Evolutionary conservation across 2,113 vertebrate genomes (phyloP).

Genomic region (Manacus vitellinus): DNA sequence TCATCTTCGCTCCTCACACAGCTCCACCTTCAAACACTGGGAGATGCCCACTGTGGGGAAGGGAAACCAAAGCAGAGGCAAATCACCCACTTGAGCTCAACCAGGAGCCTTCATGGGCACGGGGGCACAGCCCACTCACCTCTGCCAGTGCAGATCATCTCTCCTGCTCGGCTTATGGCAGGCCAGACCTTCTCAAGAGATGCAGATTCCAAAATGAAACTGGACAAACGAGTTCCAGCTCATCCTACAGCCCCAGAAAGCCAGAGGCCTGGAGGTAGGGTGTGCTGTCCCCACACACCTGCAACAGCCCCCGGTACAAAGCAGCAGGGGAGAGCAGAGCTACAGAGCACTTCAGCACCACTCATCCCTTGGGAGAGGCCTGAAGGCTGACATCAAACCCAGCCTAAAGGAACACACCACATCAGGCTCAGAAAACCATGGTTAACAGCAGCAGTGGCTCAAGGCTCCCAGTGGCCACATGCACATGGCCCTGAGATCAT

Average conservation of each 20-base stretch:
- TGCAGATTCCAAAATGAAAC: neutral
- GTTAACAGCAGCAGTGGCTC: neutral
- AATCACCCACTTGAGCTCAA: neutral
- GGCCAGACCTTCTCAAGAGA: neutral
- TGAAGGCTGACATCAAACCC: neutral
- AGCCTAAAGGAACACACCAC: neutral
- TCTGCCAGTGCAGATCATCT: neutral
- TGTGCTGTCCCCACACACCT: neutral
- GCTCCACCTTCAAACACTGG: neutral
- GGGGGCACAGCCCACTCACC: neutral
- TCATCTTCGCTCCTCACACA: neutral
- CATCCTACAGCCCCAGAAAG: neutral
- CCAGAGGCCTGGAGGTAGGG: neutral
- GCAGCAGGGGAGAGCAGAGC: neutral
- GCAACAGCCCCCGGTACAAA: fast-evolving
- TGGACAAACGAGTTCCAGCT: neutral
- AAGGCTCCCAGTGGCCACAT: neutral
- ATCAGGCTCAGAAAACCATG: neutral
- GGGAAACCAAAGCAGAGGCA: neutral
- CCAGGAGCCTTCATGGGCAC: fast-evolving
- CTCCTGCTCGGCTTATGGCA: neutral
- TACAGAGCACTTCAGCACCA: neutral
- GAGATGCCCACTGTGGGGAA: neutral
- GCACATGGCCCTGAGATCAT: fast-evolving
- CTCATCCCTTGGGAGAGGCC: neutral